These are phyloP conservation scores for Porites lobata DNA, from an alignment of 92 coral and sea anemone genomes.

Conservation along the genomic window DNA sequence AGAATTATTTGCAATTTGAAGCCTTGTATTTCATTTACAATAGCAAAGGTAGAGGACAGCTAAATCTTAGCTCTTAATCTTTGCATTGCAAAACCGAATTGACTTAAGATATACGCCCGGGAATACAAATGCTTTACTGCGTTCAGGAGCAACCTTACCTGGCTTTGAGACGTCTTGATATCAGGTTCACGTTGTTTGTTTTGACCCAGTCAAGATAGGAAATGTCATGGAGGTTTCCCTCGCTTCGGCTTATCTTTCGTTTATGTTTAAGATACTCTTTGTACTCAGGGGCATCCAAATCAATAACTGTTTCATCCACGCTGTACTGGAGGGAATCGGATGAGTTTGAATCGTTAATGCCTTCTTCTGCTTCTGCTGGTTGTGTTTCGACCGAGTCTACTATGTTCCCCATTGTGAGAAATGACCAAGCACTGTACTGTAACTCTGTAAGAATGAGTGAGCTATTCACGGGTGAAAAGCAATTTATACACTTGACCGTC, in stretches of 20 bases:
- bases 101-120: not conserved
- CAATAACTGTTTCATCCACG: slow-evolving; percentile 21
- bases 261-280: slow-evolving; percentile 32
- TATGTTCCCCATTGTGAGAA: slow-evolving; percentile 27
- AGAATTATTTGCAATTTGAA: not conserved
- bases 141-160: not conserved
- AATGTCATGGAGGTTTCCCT: slow-evolving; percentile 27
- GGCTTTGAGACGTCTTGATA: not conserved
- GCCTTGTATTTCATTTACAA: not conserved
- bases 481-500: slow-evolving; percentile 22
- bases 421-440: not conserved
- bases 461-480: not conserved
- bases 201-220: slow-evolving; percentile 31
- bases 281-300: slow-evolving; percentile 52
- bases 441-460: slow-evolving; percentile 19
- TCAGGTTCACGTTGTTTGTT: slow-evolving; percentile 2
- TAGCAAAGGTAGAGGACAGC: not conserved
- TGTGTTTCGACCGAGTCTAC: slow-evolving; percentile 17
- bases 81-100: not conserved
- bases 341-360: not conserved
- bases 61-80: not conserved
- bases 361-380: slow-evolving; percentile 2
- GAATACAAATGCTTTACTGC: not conserved
- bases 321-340: not conserved
- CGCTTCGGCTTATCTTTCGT: slow-evolving; percentile 35